Evolutionary conservation across 1,140 invertebrate genomes (phyloP).

Genomic region (Eufriesea mexicana): DNA sequence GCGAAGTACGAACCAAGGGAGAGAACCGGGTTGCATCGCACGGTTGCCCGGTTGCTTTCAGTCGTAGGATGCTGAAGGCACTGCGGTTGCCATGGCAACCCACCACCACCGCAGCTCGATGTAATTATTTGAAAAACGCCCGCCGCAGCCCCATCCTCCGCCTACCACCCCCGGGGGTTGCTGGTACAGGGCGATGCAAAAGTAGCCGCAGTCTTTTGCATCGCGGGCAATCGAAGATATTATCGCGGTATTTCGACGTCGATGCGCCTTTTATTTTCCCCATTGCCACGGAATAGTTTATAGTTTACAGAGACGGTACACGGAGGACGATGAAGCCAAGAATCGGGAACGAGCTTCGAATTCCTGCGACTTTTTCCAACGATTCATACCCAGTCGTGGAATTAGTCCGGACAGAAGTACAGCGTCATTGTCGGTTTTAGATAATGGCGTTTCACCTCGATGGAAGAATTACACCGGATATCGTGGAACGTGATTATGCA

Average conservation of each 20-base stretch:
- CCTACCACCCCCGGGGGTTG: conserved; percentile 47
- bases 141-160: conserved; percentile 46
- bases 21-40: conserved; percentile 71
- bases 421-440: no score
- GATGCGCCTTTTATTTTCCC: no score
- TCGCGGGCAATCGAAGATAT: conserved; percentile 26
- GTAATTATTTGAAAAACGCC: conserved; percentile 82
- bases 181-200: conserved; percentile 76
- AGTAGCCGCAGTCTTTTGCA: conserved; percentile 68
- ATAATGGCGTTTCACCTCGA: no score
- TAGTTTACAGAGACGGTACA: not conserved
- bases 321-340: not conserved
- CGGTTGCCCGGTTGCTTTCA: conserved; percentile 77
- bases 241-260: not conserved
- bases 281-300: not conserved
- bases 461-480: not conserved
- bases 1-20: conserved; percentile 58
- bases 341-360: not conserved
- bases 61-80: conserved; percentile 78
- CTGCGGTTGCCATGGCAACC: conserved; percentile 80
- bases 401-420: not conserved
- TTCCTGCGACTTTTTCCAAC: not conserved
- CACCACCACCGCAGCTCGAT: conserved; percentile 79
- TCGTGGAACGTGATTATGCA: not conserved
- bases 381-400: no score